Evolutionary conservation across 2,113 vertebrate species (phyloP), one percentile per base, ranked within the genome.

Genomic region (Formicarius rufipectus): DNA sequence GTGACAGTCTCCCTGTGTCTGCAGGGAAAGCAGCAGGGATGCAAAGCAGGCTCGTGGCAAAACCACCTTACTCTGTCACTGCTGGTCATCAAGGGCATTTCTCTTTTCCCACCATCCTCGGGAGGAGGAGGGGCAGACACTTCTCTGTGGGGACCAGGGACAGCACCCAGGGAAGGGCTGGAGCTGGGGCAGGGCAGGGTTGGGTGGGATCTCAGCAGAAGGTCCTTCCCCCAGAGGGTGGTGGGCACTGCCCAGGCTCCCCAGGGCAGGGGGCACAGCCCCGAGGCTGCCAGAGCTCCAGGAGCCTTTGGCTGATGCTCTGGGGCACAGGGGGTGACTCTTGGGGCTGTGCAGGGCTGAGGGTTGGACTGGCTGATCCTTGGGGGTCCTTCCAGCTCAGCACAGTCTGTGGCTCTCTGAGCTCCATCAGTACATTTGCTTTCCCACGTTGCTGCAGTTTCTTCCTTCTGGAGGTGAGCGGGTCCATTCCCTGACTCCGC

Each of bases 401-500:
- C 39, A 63, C 1, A 30, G 30, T 10, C 39, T 30, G 37, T 10
- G 37, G 25, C 12, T 62, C 55, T 89, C 12, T 5, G 47, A 67
- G 31, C 39, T 76, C 14, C 66, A 18, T 9, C 19, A 73, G 39
- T 35, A 66, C 10, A 3, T 52, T 25, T 2, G 1, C 17, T 25
- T 87, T 68, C 39, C 72, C 71, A 37, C 3, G 28, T 42, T 79
- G 58, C 58, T 52, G 0, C 49, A 24, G 7, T 60, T 59, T n/a
- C n/a, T 35, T 82, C 60, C 17, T 59, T 31, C 50, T 40, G 3
- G 69, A 52, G 35, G 35, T 39, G 12, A 55, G 45, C 0, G 0
- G 55, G 44, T 2, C 3, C 4, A 1, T 74, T 37, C 20, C 24
- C 0, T 3, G 49, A 9, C 12, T 9, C 11, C 1, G 50, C 12